phyloP scores from a whole-genome alignment of 2,113 vertebrate species.

The Trogon melanurus region DNA sequence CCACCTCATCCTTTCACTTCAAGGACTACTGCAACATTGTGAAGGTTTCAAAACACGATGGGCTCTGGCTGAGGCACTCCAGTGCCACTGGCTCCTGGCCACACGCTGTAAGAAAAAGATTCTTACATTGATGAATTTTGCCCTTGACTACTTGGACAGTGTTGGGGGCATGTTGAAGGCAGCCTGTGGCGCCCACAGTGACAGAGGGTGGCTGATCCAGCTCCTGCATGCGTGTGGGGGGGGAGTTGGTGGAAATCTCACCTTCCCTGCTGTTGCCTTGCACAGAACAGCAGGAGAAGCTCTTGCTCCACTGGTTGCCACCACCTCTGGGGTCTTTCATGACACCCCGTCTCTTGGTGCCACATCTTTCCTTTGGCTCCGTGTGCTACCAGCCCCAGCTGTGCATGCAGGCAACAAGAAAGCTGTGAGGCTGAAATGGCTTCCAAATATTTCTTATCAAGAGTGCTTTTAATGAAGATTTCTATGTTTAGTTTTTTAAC shows the following conservation, averaged over 20 bases:
- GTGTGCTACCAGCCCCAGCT: neutral
- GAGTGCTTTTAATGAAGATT: neutral
- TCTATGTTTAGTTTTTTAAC: neutral
- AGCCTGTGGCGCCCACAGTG: neutral
- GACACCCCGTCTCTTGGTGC: neutral
- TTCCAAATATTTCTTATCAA: neutral
- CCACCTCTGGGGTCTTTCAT: no score
- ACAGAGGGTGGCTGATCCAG: neutral
- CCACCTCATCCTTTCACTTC: neutral
- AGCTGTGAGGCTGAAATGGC: neutral
- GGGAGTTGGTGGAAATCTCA: neutral
- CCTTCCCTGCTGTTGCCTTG: neutral
- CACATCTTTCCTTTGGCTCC: neutral
- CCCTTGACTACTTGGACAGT: neutral
- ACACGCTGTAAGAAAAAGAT: neutral
- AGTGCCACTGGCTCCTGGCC: neutral
- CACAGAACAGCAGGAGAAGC: neutral
- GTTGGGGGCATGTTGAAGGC: neutral
- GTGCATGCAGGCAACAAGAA: neutral
- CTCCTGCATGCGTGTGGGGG: rapidly evolving
- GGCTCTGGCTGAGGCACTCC: neutral
- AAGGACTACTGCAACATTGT: neutral
- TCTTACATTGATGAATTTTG: neutral
- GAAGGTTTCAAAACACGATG: neutral
- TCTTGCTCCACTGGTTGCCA: neutral